Conservation (phyloP, 2,888 invertebrate species). For the Unio delphinus region DNA sequence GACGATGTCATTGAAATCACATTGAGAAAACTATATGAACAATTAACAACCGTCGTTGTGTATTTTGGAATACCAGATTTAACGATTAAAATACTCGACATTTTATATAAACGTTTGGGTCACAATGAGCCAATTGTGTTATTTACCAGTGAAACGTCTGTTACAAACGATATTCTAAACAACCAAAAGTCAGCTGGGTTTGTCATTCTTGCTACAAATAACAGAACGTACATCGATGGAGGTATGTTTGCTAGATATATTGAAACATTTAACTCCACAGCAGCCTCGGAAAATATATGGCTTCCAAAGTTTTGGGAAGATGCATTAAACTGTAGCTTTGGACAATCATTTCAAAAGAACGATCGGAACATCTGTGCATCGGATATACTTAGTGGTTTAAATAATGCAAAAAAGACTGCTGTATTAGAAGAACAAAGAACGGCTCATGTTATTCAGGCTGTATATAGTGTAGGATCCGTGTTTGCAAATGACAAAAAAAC, state of each 20-base stretch:
- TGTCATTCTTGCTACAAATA: constrained; percentile 41
- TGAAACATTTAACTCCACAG: constrained; percentile 13
- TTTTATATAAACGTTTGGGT: constrained; percentile 4
- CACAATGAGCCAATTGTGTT: constrained; percentile 31
- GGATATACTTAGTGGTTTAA: constrained; percentile 16
- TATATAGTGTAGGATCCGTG: constrained; percentile 39
- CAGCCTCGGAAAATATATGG: constrained; percentile 40
- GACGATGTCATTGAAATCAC: constrained; percentile 12
- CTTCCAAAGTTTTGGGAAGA: constrained; percentile 50
- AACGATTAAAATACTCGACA: constrained; percentile 38
- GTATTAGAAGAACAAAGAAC: constrained; percentile 41
- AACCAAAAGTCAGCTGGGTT: constrained; percentile 40
- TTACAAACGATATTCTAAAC: constrained; percentile 33
- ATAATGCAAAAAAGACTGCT: constrained; percentile 5
- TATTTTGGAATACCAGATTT: constrained; percentile 47
- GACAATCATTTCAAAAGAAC: constrained; percentile 40
- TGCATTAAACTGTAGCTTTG: constrained; percentile 44
- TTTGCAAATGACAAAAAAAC: constrained; percentile 12
- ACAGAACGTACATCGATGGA: constrained; percentile 14
- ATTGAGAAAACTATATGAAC: constrained; percentile 12
- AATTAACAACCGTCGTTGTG: constrained; percentile 40
- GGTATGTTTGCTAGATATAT: constrained; percentile 15
- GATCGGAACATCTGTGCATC: too few relatives aligned
- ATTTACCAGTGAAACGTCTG: constrained; percentile 60
- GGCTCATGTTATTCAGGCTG: constrained; percentile 50